Evolutionary conservation across 2,888 invertebrate species (phyloP), one percentile per base, ranked within the genome.

Genomic region (Linyphia triangularis): DNA sequence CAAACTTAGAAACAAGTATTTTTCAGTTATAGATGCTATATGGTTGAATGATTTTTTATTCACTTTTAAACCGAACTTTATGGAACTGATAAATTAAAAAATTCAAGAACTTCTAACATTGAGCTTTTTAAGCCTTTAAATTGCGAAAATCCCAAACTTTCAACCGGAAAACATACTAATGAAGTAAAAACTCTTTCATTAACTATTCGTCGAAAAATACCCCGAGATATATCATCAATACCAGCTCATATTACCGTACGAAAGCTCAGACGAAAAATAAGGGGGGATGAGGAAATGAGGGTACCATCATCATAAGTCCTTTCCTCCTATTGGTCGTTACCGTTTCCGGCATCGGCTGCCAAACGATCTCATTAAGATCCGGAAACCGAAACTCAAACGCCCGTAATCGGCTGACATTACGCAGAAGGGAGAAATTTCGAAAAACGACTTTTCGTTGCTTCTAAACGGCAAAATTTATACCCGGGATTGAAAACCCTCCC

Each of bases 351-450:
- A 88, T 82, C 69, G 81, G 57, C 67, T 81, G 67, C 81, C 86
- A 88, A 88, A 88, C 86, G 86, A 88, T 88, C 86, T 88, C 86
- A 88, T 88, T 88, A 88, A 81, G 86, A 67, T 81, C 86, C 86
- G 86, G 86, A 88, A 88, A 88, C 86, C 86, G 86, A 88, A 88
- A 88, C 86, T 88, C 73, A 81, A 73, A 67, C 81, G 61, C 70
- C 79, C 65, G 72, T 73, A 86, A 79, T 73, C 79, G 85, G 30
- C 40, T 51, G 33, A 75, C 75, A 77, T 85, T 85, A 77, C 59
- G 69, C 13, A 75, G 67, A 69, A 28, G 72, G 75, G 33, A 37
- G 16, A 37, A 70, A 65, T 86, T 63, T 70, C 73, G 51, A 73
- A 65, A 73, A 83, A 83, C 73, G 83, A 73, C 83, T 73, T 65